Conservation (phyloP, 2,797 vertebrate genomes). For the Hafferia zeledoni region DNA sequence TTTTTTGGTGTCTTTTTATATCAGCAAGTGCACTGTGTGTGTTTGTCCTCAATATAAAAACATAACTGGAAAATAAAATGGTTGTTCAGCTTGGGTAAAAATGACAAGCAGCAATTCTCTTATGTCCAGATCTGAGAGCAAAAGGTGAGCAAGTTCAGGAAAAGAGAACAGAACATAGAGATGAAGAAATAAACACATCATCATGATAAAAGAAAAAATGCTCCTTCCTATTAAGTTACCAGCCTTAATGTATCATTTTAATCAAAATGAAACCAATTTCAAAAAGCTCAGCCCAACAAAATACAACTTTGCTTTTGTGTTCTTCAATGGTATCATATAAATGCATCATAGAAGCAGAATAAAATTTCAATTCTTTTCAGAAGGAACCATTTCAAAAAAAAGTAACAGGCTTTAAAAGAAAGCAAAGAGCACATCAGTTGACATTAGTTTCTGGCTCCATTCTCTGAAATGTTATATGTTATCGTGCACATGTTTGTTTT, state of each 20-base stretch:
- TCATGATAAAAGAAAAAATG: background rate
- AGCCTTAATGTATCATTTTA: background rate
- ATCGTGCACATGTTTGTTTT: conserved; percentile 79
- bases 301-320: background rate
- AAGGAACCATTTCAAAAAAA: conserved; percentile 45
- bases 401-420: conserved; percentile 28
- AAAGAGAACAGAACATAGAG: background rate
- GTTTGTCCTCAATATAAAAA: background rate
- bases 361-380: background rate
- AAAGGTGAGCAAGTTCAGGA: background rate
- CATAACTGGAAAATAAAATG: background rate
- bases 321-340: background rate
- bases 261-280: background rate
- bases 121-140: background rate
- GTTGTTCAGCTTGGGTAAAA: background rate
- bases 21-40: background rate
- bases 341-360: background rate
- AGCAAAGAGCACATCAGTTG: conserved; percentile 31
- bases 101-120: background rate
- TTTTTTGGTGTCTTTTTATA: background rate
- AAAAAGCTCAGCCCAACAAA: background rate
- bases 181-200: background rate
- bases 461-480: conserved; percentile 75
- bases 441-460: conserved; percentile 30
- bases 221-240: background rate